Conservation (phyloP, 2,113 vertebrate genomes). For the chimpanzee (Pan troglodytes) region NHGRI_mPanTro3-v2.1_pri NC_072398.2:110629001-110629500, state of each 20-base stretch:
- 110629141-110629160: background rate
- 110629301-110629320: background rate
- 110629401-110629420: background rate
- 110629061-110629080: background rate
- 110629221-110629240: background rate
- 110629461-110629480: background rate
- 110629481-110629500: background rate
- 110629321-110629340: conserved; percentile 43
- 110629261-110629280: background rate
- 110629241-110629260: background rate
- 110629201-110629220: background rate
- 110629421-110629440: background rate
- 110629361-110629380: background rate
- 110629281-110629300: background rate
- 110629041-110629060: background rate
- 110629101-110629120: conserved; percentile 34
- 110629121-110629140: background rate
- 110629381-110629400: background rate
- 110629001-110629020: background rate
- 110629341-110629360: conserved; percentile 39
- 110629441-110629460: conserved; percentile 8
- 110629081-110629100: background rate
- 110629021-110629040: background rate
- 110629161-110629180: background rate
- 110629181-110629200: conserved; percentile 15